Conservation (phyloP, 2,797 vertebrate species). For the Halcyon smyrnensis region DNA sequence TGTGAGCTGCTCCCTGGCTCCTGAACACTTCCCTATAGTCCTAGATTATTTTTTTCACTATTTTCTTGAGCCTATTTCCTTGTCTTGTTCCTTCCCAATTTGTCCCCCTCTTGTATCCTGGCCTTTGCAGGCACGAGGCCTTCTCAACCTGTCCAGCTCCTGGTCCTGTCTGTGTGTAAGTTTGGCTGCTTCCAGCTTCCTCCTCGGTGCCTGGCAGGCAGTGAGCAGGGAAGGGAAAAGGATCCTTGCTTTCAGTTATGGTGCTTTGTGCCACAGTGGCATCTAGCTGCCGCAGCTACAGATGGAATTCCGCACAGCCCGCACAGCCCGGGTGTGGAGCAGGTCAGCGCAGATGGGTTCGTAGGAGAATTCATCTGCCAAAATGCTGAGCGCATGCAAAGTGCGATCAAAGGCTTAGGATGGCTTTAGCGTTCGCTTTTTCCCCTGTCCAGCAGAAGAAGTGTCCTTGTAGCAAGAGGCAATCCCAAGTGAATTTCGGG, state of each 20-base stretch:
- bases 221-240: neutral
- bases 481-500: neutral
- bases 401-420: neutral
- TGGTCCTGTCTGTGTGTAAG: neutral
- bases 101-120: neutral
- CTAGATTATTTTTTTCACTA: neutral
- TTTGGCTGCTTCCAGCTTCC: neutral
- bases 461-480: neutral
- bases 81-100: neutral
- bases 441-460: neutral
- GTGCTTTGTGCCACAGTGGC: conserved; percentile 69
- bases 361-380: neutral
- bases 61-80: neutral
- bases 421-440: neutral
- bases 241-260: neutral
- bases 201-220: neutral
- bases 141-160: neutral
- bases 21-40: neutral
- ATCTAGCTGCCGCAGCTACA: conserved; percentile 41
- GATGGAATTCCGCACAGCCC: neutral
- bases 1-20: neutral
- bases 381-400: conserved; percentile 16
- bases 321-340: neutral
- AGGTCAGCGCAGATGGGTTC: neutral
- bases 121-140: neutral